Percentiles rank a stretch among this genome's conserved stretches.
Conservation (phyloP, 2,888 invertebrate species). For the Capitulum mitella region DNA sequence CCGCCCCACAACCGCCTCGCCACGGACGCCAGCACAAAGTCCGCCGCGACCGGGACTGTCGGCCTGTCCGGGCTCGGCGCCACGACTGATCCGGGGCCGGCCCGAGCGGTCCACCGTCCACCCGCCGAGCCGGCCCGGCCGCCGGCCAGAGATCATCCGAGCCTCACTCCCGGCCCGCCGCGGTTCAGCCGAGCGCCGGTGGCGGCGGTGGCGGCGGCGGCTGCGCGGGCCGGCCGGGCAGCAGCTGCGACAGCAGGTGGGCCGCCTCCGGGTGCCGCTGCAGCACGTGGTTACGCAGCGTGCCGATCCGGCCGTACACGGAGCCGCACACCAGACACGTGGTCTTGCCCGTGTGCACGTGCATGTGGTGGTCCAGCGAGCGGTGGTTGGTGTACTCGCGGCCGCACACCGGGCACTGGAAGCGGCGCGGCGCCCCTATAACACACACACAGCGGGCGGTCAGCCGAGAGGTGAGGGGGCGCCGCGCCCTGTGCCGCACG, state of each 20-base stretch:
- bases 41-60: no score
- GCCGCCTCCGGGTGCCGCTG: slow-evolving; percentile 11
- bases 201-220: background rate
- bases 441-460: slow-evolving; percentile 7
- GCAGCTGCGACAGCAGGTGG: background rate
- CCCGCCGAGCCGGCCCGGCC: no score
- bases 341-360: slow-evolving; percentile 12
- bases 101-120: no score
- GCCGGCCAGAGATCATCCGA: no score
- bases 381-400: slow-evolving; percentile 24
- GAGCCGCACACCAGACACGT: slow-evolving; percentile 11
- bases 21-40: no score
- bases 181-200: background rate
- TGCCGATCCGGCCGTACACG: slow-evolving; percentile 21
- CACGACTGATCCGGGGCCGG: no score
- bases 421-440: slow-evolving; percentile 2
- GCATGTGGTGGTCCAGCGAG: slow-evolving; percentile 25
- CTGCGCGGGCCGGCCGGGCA: background rate
- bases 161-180: no score
- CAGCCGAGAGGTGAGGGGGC: background rate
- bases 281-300: slow-evolving; percentile 15
- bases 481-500: background rate
- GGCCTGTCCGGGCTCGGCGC: no score
- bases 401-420: background rate
- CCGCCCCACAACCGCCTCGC: no score